phyloP scores from a whole-genome alignment of 2,113 vertebrate genomes.

The Gymnobelideus leadbeateri region DNA sequence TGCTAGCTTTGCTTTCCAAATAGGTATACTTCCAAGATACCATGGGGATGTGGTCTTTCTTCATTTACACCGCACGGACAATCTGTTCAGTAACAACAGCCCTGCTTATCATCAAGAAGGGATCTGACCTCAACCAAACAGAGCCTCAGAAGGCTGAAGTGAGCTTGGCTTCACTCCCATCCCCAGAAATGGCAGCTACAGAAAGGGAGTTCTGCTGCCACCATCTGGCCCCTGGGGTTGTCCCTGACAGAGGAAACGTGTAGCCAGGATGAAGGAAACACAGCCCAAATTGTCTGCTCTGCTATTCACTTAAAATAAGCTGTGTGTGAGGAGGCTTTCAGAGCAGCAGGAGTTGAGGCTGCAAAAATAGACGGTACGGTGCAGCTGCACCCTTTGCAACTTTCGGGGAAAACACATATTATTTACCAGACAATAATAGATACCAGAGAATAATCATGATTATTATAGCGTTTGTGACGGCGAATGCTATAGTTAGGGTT shows the following conservation, averaged over 20 bases:
- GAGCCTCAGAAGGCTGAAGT: background rate
- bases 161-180: background rate
- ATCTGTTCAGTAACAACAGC: background rate
- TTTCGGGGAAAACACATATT: conserved; percentile 80
- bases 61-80: background rate
- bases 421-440: conserved; percentile 83
- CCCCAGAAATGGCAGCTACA: background rate
- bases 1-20: background rate
- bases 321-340: conserved; percentile 51
- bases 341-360: conserved; percentile 61
- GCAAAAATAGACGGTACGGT: conserved; percentile 71
- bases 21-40: background rate
- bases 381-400: conserved; percentile 79
- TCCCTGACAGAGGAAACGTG: conserved; percentile 16
- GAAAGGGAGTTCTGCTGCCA: conserved; percentile 57
- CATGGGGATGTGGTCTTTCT: background rate
- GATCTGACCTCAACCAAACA: background rate
- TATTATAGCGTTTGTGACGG: conserved; percentile 80
- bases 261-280: conserved; percentile 18
- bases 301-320: conserved; percentile 69
- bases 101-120: background rate
- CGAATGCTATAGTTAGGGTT: conserved; percentile 73
- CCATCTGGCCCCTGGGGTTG: conserved; percentile 62
- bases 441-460: conserved; percentile 78
- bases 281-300: conserved; percentile 13